phyloP scores from a whole-genome alignment of 2,113 vertebrate genomes.

The Hypomesus transpacificus region DNA sequence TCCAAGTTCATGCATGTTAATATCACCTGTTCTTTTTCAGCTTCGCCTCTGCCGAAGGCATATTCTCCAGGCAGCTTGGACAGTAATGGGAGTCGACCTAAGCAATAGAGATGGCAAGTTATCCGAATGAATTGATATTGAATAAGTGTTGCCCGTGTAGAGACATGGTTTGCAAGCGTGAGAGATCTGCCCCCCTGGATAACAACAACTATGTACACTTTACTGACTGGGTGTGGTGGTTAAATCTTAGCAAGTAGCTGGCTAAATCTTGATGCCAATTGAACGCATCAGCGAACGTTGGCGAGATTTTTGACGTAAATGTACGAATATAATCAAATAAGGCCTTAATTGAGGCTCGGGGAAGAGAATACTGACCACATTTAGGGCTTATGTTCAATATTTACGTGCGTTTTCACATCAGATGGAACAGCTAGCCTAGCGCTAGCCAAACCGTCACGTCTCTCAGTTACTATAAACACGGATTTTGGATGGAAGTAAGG shows the following conservation, averaged over 20 bases:
- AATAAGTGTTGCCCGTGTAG: neutral
- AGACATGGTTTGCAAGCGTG: neutral
- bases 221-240: neutral
- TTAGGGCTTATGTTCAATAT: too few relatives aligned
- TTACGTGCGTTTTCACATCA: too few relatives aligned
- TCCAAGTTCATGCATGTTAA: neutral
- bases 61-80: conserved; percentile 97
- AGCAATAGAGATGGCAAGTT: conserved; percentile 23
- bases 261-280: neutral
- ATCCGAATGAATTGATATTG: neutral
- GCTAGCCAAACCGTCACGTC: neutral
- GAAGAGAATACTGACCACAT: too few relatives aligned
- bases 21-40: conserved; percentile 95
- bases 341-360: too few relatives aligned
- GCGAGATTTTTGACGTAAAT: too few relatives aligned
- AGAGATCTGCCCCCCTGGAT: neutral
- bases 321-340: too few relatives aligned
- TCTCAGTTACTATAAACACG: too few relatives aligned
- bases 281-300: too few relatives aligned
- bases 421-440: too few relatives aligned
- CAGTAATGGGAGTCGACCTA: conserved; percentile 99
- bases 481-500: neutral
- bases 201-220: neutral
- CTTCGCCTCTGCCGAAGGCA: conserved; percentile 99
- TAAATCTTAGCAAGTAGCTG: neutral